Conservation (phyloP, 2,888 invertebrate species). For the Aleiodes alternator region DNA sequence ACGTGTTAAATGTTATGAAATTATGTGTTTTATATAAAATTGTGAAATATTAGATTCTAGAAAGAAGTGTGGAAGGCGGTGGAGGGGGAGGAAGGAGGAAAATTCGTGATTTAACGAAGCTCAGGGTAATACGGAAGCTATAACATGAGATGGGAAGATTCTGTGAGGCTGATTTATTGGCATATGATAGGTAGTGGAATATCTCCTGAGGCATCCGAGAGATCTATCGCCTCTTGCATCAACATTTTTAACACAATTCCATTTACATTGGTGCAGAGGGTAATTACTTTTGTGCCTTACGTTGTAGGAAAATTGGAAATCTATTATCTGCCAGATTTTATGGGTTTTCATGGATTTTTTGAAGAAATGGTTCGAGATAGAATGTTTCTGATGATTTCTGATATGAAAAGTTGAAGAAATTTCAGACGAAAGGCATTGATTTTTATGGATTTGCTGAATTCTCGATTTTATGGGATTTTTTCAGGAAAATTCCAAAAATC, state of each 20-base stretch:
- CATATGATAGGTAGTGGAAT: constrained; percentile 41
- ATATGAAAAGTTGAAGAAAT: too few species aligned
- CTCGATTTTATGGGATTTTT: too few species aligned
- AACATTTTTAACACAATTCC: constrained; percentile 30
- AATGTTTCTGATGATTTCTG: too few species aligned
- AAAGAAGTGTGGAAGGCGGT: too few species aligned
- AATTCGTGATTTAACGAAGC: too few species aligned
- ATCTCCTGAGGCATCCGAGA: constrained; percentile 36
- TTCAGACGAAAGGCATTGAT: too few species aligned
- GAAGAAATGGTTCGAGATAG: too few species aligned
- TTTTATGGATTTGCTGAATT: too few species aligned
- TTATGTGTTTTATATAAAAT: constrained; percentile 12
- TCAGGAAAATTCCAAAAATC: too few species aligned
- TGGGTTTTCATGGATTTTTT: too few species aligned
- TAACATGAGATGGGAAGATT: constrained; percentile 32
- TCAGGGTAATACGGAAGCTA: constrained; percentile 35
- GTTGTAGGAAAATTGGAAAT: constrained; percentile 35
- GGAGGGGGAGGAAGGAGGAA: too few species aligned
- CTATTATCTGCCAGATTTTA: constrained; percentile 4
- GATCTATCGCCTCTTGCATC: constrained; percentile 20
- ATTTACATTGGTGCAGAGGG: constrained; percentile 19
- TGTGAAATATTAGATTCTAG: constrained; percentile 1
- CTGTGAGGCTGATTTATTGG: constrained; percentile 45
- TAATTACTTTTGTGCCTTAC: constrained; percentile 32
- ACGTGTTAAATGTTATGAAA: constrained; percentile 25